Conservation (phyloP, 2,888 invertebrate species). For the Baccha elongata region DNA sequence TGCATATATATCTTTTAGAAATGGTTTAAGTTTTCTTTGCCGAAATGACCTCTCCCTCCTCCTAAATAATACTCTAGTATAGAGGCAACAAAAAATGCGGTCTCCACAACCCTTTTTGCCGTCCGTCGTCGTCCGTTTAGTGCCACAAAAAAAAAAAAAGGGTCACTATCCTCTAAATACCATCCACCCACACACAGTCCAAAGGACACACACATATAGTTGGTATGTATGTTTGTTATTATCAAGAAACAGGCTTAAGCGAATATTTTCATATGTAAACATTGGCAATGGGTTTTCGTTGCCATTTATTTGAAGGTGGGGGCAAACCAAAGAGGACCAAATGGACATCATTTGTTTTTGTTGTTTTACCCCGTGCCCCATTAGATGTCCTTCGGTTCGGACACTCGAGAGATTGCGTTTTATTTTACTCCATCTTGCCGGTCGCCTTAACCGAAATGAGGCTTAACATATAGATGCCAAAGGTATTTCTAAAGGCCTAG, state of each 20-base stretch:
- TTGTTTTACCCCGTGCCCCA: slow-evolving; percentile 38
- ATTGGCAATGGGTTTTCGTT: slow-evolving; percentile 66
- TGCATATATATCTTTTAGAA: slow-evolving; percentile 63
- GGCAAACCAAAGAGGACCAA: slow-evolving; percentile 31
- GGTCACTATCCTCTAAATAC: slow-evolving; percentile 73
- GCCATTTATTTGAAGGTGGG: slow-evolving; percentile 20
- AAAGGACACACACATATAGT: slow-evolving; percentile 3
- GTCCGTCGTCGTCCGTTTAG: slow-evolving; percentile 59
- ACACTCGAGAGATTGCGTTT: slow-evolving; percentile 72
- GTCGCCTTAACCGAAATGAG: slow-evolving; percentile 64
- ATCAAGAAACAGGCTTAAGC: slow-evolving; percentile 64
- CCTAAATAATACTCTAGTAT: slow-evolving; percentile 47
- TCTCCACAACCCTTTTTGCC: slow-evolving; percentile 68
- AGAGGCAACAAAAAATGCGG: slow-evolving; percentile 40
- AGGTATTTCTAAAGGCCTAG: slow-evolving; percentile 72
- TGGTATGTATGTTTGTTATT: slow-evolving; percentile 37
- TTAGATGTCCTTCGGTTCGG: slow-evolving; percentile 60
- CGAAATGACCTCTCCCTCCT: slow-evolving; percentile 60
- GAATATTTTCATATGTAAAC: slow-evolving; percentile 72
- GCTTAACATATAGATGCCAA: slow-evolving; percentile 68
- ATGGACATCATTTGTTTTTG: slow-evolving; percentile 65
- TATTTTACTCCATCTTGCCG: slow-evolving; percentile 72
- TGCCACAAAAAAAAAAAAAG: slow-evolving; percentile 63
- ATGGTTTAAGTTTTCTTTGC: slow-evolving; percentile 66
- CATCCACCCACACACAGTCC: slow-evolving; percentile 35